These are phyloP conservation scores for Drosophila leontia DNA, from an alignment of 1,140 invertebrate species.

Conservation along the genomic window DNA sequence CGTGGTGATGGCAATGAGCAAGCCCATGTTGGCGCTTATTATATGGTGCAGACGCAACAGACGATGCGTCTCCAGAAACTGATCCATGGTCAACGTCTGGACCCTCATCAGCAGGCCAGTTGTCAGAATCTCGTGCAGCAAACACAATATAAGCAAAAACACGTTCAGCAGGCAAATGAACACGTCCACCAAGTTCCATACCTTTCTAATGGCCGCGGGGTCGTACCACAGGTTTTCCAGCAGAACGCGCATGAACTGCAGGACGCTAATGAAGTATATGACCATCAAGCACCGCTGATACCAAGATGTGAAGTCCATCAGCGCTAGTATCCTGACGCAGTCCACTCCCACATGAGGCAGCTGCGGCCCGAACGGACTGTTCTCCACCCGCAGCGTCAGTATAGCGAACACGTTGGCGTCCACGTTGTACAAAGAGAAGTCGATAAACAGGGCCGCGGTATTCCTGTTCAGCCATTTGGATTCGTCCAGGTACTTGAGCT, in stretches of 20 bases:
- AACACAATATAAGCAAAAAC: neutral
- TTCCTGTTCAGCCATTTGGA: slow-evolving; percentile 48
- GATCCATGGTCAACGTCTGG: slow-evolving; percentile 24
- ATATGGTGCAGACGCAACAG: slow-evolving; percentile 19
- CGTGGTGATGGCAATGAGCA: slow-evolving; percentile 65
- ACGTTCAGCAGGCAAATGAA: slow-evolving; percentile 54
- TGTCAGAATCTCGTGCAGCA: slow-evolving; percentile 19
- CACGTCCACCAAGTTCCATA: slow-evolving; percentile 67
- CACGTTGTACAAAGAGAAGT: slow-evolving; percentile 68
- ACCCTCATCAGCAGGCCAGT: slow-evolving; percentile 4
- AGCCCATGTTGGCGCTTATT: slow-evolving; percentile 24
- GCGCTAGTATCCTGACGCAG: slow-evolving; percentile 29
- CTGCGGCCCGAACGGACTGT: slow-evolving; percentile 51
- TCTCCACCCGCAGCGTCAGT: slow-evolving; percentile 50
- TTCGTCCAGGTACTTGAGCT: slow-evolving; percentile 44
- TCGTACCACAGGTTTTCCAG: slow-evolving; percentile 48
- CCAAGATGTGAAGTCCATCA: neutral
- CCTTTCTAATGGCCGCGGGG: slow-evolving; percentile 2
- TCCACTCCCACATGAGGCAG: neutral
- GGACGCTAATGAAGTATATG: slow-evolving; percentile 43
- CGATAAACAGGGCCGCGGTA: slow-evolving; percentile 60
- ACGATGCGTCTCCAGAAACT: slow-evolving; percentile 47
- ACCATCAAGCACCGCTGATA: neutral
- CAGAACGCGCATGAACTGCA: slow-evolving; percentile 50
- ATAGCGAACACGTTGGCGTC: slow-evolving; percentile 60